phyloP scores from a whole-genome alignment of 2,888 invertebrate species.

The Apamea monoglypha region DNA sequence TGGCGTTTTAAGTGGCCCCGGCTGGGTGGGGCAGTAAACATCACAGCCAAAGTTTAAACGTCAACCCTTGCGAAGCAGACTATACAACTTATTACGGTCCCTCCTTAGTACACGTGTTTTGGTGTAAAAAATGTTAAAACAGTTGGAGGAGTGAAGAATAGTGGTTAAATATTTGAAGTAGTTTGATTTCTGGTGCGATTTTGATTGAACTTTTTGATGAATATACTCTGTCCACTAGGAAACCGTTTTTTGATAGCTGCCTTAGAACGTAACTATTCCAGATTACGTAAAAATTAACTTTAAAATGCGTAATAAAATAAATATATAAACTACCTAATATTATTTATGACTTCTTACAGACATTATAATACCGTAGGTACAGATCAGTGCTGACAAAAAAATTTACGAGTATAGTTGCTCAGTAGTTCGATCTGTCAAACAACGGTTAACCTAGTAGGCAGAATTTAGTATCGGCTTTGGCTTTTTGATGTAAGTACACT shows the following conservation, averaged over 20 bases:
- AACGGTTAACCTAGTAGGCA: too few relatives aligned
- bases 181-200: conserved; percentile 24
- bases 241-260: too few relatives aligned
- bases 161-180: conserved; percentile 13
- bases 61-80: conserved; percentile 81
- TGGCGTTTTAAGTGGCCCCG: conserved; percentile 81
- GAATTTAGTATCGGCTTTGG: neutral
- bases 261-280: too few relatives aligned
- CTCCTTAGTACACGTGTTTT: conserved; percentile 77
- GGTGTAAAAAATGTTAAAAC: conserved; percentile 62
- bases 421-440: too few relatives aligned
- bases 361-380: too few relatives aligned
- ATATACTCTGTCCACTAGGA: too few relatives aligned
- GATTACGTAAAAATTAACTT: too few relatives aligned
- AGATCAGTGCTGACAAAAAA: too few relatives aligned
- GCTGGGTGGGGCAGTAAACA: conserved; percentile 82
- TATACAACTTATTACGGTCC: conserved; percentile 83
- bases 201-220: neutral
- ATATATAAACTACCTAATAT: too few relatives aligned
- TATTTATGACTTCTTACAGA: too few relatives aligned
- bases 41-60: conserved; percentile 84
- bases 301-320: too few relatives aligned
- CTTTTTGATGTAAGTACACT: neutral
- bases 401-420: too few relatives aligned
- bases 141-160: conserved; percentile 16